Evolutionary conservation across 2,888 invertebrate genomes (phyloP).

Genomic region (Gisinianus flammeolus): DNA sequence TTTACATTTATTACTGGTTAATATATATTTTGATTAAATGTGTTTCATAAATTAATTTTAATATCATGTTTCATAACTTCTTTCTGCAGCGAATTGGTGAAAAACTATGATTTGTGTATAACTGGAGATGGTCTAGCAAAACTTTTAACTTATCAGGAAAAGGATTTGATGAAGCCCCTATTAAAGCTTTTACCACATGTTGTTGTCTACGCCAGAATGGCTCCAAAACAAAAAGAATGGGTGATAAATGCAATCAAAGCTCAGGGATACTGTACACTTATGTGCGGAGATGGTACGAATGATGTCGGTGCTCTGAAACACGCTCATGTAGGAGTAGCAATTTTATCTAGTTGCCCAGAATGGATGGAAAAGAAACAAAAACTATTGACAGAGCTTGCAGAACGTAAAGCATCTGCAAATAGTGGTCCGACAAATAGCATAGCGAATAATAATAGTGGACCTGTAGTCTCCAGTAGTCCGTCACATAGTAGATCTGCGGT

Average conservation of each 20-base stretch:
- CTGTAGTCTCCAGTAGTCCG: neutral
- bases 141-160: slow-evolving; percentile 64
- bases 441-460: slow-evolving; percentile 5
- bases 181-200: slow-evolving; percentile 77
- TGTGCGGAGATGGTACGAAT: slow-evolving; percentile 99
- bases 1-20: neutral
- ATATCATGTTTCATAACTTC: slow-evolving; percentile 49
- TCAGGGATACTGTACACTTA: slow-evolving; percentile 86
- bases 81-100: slow-evolving; percentile 71
- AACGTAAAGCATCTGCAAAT: slow-evolving; percentile 22
- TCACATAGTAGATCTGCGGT: neutral
- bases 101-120: slow-evolving; percentile 86
- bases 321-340: slow-evolving; percentile 78
- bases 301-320: slow-evolving; percentile 99
- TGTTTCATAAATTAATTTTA: neutral
- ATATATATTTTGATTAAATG: no score
- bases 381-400: slow-evolving; percentile 50
- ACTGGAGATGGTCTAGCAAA: slow-evolving; percentile 70
- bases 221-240: slow-evolving; percentile 98
- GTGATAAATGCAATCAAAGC: slow-evolving; percentile 88
- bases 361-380: slow-evolving; percentile 58
- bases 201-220: slow-evolving; percentile 93
- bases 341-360: slow-evolving; percentile 57
- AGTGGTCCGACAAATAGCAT: neutral
- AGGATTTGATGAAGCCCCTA: slow-evolving; percentile 50